Percentiles rank a stretch among this genome's conserved stretches.
Evolutionary conservation across 2,797 vertebrate species (phyloP).

Genomic region (Coreius guichenoti): DNA sequence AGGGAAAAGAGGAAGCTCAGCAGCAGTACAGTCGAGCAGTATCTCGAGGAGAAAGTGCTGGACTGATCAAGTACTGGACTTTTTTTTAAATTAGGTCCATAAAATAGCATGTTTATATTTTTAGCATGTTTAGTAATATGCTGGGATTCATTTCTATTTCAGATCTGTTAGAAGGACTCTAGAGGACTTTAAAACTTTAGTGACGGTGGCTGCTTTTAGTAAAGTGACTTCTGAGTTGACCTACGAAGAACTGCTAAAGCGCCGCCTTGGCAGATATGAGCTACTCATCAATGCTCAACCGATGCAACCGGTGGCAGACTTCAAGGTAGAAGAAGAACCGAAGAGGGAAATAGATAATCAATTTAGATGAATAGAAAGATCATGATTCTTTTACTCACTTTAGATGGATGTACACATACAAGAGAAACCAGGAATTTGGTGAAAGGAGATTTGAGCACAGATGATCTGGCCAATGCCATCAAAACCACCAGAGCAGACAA

Average conservation of each 20-base stretch:
- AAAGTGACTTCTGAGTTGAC: conserved; percentile 84
- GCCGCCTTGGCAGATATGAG: conserved; percentile 85
- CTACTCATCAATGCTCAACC: conserved; percentile 84
- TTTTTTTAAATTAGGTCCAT: neutral
- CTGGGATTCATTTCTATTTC: neutral
- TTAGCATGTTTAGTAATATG: neutral
- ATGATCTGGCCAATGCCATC: conserved; percentile 69
- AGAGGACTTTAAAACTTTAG: conserved; percentile 88
- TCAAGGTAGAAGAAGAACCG: conserved; percentile 79
- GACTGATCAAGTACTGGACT: conserved; percentile 81
- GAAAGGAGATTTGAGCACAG: conserved; percentile 72
- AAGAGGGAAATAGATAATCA: neutral
- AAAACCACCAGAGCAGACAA: conserved; percentile 64
- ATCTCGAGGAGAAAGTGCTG: conserved; percentile 81
- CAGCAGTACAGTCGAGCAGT: conserved; percentile 79
- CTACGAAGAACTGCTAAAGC: conserved; percentile 88
- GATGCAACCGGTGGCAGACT: conserved; percentile 85
- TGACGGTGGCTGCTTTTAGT: conserved; percentile 81
- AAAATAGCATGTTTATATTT: neutral
- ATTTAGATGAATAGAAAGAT: neutral
- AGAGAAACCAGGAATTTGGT: conserved; percentile 74
- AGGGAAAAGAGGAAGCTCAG: conserved; percentile 82
- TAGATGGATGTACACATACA: conserved; percentile 77
- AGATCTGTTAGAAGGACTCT: conserved; percentile 79
- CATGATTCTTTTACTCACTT: neutral